These are phyloP conservation scores for Drosophila willistoni DNA, from an alignment of 1,140 invertebrate genomes.

Conservation along the genomic window DNA sequence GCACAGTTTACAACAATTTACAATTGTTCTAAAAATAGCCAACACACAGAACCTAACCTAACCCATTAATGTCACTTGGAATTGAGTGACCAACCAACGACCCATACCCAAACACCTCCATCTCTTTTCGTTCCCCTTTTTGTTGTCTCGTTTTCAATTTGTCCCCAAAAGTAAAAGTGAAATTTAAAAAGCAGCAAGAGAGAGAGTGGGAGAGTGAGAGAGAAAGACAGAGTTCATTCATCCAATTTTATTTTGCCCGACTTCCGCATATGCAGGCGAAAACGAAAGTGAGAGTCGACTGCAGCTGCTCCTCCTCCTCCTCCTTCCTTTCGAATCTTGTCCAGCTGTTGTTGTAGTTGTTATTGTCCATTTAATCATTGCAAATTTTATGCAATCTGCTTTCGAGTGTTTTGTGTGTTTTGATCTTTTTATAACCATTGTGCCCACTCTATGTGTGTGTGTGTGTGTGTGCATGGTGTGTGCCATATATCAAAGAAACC, in stretches of 20 bases:
- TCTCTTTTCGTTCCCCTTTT: neutral
- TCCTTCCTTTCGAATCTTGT: neutral
- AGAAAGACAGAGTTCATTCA: conserved; percentile 65
- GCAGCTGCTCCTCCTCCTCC: conserved; percentile 14
- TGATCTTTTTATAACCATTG: conserved; percentile 67
- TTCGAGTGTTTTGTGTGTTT: conserved; percentile 45
- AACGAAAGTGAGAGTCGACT: conserved; percentile 65
- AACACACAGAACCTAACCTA: conserved; percentile 31
- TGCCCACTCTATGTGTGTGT: neutral
- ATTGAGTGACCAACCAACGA: conserved; percentile 36
- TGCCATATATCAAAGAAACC: conserved; percentile 65
- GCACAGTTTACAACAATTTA: conserved; percentile 32
- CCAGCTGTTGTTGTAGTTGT: conserved; percentile 18
- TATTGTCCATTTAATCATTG: conserved; percentile 74
- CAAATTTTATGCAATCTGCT: conserved; percentile 79
- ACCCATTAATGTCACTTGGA: conserved; percentile 70
- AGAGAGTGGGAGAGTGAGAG: neutral
- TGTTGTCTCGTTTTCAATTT: conserved; percentile 37
- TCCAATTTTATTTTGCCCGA: conserved; percentile 52
- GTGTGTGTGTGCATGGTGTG: conserved; percentile 29
- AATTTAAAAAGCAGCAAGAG: conserved; percentile 22
- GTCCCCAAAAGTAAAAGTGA: conserved; percentile 48
- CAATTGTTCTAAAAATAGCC: conserved; percentile 68
- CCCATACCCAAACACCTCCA: too few relatives aligned
- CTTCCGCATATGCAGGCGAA: conserved; percentile 58